phyloP scores from a whole-genome alignment of 1,140 invertebrate species.

The Microplitis demolitor region DNA sequence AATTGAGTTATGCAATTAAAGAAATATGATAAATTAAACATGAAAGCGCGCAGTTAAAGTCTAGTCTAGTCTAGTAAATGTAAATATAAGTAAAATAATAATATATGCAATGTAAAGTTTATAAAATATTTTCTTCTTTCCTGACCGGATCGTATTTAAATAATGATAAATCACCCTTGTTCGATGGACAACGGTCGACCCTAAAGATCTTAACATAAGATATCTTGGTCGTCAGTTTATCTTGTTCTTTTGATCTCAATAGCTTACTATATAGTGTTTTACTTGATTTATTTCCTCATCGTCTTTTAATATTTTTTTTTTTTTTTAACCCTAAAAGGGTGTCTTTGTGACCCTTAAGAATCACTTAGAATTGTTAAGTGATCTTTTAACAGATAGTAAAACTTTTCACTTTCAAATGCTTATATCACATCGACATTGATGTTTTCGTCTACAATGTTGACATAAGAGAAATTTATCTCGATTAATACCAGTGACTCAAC shows the following conservation, averaged over 20 bases:
- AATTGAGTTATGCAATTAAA: too few relatives aligned
- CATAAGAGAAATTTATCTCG: neutral
- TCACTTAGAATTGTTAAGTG: neutral
- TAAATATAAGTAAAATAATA: too few relatives aligned
- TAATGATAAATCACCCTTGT: conserved; percentile 55
- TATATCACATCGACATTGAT: neutral
- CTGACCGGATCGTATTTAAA: conserved; percentile 44
- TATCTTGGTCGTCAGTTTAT: conserved; percentile 51
- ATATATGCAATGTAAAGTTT: neutral
- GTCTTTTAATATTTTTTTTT: neutral
- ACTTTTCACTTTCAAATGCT: neutral
- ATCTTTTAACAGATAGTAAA: neutral
- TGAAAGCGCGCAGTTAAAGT: too few relatives aligned
- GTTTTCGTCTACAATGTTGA: neutral
- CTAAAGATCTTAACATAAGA: conserved; percentile 46
- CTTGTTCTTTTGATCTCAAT: conserved; percentile 44
- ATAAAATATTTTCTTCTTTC: neutral
- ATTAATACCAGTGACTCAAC: neutral
- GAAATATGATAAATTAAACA: too few relatives aligned
- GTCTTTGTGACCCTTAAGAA: neutral
- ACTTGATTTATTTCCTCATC: neutral
- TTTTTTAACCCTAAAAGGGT: neutral
- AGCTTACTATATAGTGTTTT: neutral
- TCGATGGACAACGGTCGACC: conserved; percentile 41
- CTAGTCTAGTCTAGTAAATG: too few relatives aligned